Base-by-base conservation (phyloP, 2,113 vertebrate genomes). In the Pangasianodon hypophthalmus region DNA sequence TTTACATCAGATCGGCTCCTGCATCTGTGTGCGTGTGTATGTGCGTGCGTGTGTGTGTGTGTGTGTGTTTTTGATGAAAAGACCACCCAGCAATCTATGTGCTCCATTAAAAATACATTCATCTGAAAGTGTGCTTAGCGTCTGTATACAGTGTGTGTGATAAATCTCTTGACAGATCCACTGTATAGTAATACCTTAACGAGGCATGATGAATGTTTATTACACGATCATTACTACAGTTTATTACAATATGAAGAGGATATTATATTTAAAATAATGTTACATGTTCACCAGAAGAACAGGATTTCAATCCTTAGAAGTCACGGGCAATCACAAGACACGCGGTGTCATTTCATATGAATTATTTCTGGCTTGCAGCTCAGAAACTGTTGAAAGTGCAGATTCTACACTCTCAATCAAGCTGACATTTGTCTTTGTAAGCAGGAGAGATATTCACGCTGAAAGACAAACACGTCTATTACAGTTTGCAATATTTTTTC, bases 1-100 rank as follows among this genome's bases (percentile, higher is more conserved):
- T 87, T 87, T 84, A 89, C 81, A 83, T 58, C 80, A 80, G 26
- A 88, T 64, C 44, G 26, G 58, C 75, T 41, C 52, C 58, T 52
- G 52, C 60, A 73, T 32, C 19, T 5, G 46, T 86, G 77, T 19
- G 44, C 56, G 48, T 69, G 79, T 88, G 58, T 52, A n/a, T 67
- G 56, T 77, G 41, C 46, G 41, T 79, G 21, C 26, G 37, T 77
- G 41, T 75, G 41, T 79, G 21, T 46, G 37, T 24, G 77, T 79
- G 46, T 50, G 44, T 79, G 21, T 46, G 37, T 26, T 21, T 46
- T 10, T 21, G 37, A 75, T 41, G 37, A 75, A 75, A 44, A 44
- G 71, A 44, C 21, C 71, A 75, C 37, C 7, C 37, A 75, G 41
- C 6, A 44, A 75, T 37, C 37, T 41, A 41, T 73, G 37, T 41